Evolutionary conservation across 2,113 vertebrate species (phyloP).

Genomic region (Rattus norvegicus): DNA sequence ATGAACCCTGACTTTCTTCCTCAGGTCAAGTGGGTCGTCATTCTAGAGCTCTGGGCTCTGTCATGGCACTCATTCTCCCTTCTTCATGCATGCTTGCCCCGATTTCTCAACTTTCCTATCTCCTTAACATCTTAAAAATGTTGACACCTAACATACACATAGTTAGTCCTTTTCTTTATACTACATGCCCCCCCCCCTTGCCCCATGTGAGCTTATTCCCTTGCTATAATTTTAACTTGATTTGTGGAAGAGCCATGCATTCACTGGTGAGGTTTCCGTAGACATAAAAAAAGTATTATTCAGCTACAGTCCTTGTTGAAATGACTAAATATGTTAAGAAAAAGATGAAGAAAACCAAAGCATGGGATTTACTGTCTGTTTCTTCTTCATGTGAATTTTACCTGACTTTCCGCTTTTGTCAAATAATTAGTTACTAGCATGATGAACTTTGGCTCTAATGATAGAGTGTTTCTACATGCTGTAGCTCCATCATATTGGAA

Average conservation of each 20-base stretch:
- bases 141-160: neutral
- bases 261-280: neutral
- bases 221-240: neutral
- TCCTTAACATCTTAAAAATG: neutral
- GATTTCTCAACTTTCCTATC: neutral
- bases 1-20: neutral
- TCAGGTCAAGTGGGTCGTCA: neutral
- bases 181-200: neutral
- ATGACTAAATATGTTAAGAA: neutral
- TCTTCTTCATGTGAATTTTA: neutral
- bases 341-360: neutral
- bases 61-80: neutral
- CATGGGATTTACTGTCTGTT: neutral
- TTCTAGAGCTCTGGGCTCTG: neutral
- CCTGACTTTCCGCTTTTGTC: neutral
- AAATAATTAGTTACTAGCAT: neutral
- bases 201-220: neutral
- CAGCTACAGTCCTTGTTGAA: neutral
- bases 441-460: neutral
- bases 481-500: neutral
- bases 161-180: neutral
- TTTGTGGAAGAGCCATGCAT: neutral
- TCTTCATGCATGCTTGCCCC: neutral
- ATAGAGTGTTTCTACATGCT: neutral
- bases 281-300: neutral